Evolutionary conservation across 1,140 invertebrate genomes (phyloP), one percentile per base, ranked within the genome.

Genomic region (Drosophila busckii): DNA sequence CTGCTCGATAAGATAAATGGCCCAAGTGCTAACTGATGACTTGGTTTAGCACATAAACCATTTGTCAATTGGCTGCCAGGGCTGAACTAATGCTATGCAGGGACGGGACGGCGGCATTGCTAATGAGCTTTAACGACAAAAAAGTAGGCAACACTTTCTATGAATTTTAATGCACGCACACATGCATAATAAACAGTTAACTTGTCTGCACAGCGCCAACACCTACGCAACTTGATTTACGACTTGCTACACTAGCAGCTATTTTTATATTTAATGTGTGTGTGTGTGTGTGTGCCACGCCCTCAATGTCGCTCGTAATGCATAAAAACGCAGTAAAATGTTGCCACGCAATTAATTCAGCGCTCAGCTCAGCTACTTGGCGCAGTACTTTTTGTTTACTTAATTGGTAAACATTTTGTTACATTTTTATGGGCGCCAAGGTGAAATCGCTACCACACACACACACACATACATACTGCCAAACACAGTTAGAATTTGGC

Each of bases 331-430:
- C 75, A 82, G 50, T 82, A 62, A 82, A 82, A 70, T 70, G 54
- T 70, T 82, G 76, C 75, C 75, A 70, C 69, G 61, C 75, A 82
- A 82, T 82, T 82, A 82, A 82, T 82, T 66, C 75, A 64, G 37
- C 59, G 65, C 55, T 68, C 53, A n/a, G n/a, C n/a, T n/a, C n/a
- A n/a, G 22, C 17, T n/a, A 6, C 20, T 31, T 7, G 13, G 2
- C 32, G 35, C 48, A 38, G 63, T 63, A 55, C 56, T 56, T 73
- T 66, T 69, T 80, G 75, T 70, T 82, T 75, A 59, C 69, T 82
- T 82, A 82, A 82, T 82, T 82, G 75, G 75, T 75, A 75, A 82
- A 75, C 75, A 82, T 82, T 82, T 82, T 82, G 76, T 75, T 82
- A 83, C 65, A 62, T 38, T 82, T 82, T 82, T 82, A 82, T 70